These are phyloP conservation scores for Benitochromis conjunctus DNA, from an alignment of 2,113 vertebrate genomes.

Conservation along the genomic window DNA sequence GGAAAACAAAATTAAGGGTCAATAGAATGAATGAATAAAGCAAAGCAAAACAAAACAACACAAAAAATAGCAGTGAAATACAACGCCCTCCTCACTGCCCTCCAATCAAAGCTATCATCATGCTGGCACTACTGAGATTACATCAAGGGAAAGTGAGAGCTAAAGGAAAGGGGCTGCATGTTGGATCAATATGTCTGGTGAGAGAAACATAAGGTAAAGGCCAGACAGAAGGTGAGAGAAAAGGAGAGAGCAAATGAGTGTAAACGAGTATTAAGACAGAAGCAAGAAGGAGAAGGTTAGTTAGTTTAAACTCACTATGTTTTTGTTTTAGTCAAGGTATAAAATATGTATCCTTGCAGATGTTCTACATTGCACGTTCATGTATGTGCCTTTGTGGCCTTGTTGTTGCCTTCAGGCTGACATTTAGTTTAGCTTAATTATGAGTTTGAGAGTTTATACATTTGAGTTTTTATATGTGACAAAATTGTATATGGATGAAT, in stretches of 20 bases:
- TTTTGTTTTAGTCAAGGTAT: not conserved
- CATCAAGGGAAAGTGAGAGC: not conserved
- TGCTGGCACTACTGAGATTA: constrained; percentile 26
- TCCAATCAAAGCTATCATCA: constrained; percentile 39
- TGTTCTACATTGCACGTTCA: not conserved
- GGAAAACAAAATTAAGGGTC: not conserved
- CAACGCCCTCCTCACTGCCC: not conserved
- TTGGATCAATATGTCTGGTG: constrained; percentile 19
- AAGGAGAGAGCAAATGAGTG: not conserved
- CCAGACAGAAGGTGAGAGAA: not conserved
- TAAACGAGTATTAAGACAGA: not conserved
- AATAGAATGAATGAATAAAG: not conserved
- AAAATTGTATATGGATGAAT: not conserved
- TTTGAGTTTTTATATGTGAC: not conserved
- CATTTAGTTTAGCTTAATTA: not conserved
- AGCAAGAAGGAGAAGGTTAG: not conserved
- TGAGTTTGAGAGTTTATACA: not conserved
- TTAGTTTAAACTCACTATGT: not conserved
- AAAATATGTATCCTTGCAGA: not conserved
- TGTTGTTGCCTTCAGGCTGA: not conserved
- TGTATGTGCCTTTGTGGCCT: not conserved
- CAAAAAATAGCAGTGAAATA: not conserved
- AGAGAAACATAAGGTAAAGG: not conserved
- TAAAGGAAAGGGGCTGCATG: not conserved
- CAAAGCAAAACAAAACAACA: not conserved